These are phyloP conservation scores for Lates japonicus DNA, from an alignment of 2,797 vertebrate species.

Conservation along the genomic window DNA sequence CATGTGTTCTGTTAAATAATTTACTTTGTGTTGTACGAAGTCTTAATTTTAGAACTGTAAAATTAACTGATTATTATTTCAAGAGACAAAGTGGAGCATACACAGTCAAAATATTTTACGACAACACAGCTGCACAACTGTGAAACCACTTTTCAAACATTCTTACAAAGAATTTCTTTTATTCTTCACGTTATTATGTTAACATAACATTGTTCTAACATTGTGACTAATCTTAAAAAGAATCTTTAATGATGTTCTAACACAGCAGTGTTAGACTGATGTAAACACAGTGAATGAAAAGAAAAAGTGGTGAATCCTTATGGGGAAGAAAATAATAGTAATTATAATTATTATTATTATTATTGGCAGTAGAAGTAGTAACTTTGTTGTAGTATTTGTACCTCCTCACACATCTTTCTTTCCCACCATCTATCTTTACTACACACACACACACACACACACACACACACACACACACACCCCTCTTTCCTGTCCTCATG, in stretches of 20 bases:
- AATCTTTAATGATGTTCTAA: neutral
- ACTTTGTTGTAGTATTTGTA: neutral
- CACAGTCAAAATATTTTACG: neutral
- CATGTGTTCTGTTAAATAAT: neutral
- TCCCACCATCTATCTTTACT: neutral
- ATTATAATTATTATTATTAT: neutral
- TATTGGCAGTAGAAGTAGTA: too few relatives aligned
- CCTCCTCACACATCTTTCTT: neutral
- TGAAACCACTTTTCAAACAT: slow-evolving; percentile 48
- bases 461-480: slow-evolving; percentile 5
- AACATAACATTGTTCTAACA: too few relatives aligned
- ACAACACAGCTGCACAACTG: neutral
- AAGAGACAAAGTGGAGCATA: neutral
- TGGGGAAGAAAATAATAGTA: neutral
- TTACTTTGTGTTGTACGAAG: neutral
- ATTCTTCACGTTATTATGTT: neutral
- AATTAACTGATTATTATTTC: neutral
- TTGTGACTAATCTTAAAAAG: neutral
- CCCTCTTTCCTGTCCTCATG: slow-evolving; percentile 56
- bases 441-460: slow-evolving; percentile 33
- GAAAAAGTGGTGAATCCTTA: neutral
- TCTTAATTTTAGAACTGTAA: too few relatives aligned
- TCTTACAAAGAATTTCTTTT: neutral
- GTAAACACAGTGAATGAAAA: slow-evolving; percentile 88
- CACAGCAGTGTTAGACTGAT: slow-evolving; percentile 87